Base-by-base conservation (phyloP, 2,888 invertebrate species). In the Dascillus cervinus region DNA sequence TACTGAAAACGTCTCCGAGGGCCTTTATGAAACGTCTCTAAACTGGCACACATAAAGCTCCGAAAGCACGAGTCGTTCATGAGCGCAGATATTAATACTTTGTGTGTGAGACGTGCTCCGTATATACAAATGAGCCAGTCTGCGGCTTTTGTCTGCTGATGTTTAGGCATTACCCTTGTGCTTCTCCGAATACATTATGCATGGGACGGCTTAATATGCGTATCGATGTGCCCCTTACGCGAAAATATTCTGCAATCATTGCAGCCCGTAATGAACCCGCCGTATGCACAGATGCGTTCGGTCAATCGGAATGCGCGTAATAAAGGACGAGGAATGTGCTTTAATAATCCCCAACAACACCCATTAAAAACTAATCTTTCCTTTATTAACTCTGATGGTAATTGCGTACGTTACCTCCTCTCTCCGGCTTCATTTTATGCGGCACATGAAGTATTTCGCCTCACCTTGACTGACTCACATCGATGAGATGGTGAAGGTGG, bases 81-180 rank as follows among this genome's bases (percentile, higher is more conserved):
- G 35, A 34, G 39, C 38, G 37, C 44, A 43, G 43, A 45, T 43
- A 45, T 45, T 43, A 43, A 43, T 43, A 45, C 41, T 43, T 43
- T 43, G 43, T 43, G 45, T 44, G 45, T 41, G 35, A 26, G 43
- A 45, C 45, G 45, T 45, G 45, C 41, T 33, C 30, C 24, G 45
- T 43, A 41, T 45, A 45, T 40, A 37, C 45, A 43, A 45, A 45
- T 43, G 45, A 45, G 40, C 35, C n/a, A 34, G 37, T 26, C 41
- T 42, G 39, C 39, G 35, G 43, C 45, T 45, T 44, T 45, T 45
- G 45, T 45, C 45, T 45, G 42, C 42, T 43, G 43, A 45, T 45
- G 45, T 41, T 39, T n/a, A n/a, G 41, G 41, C 39, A 35, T 41
- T 37, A 41, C n/a, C n/a, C 33, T 35, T 34, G 41, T 39, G 33